Conservation (phyloP, 2,888 invertebrate genomes). For the Sphaerolaimus hirsutus region DNA sequence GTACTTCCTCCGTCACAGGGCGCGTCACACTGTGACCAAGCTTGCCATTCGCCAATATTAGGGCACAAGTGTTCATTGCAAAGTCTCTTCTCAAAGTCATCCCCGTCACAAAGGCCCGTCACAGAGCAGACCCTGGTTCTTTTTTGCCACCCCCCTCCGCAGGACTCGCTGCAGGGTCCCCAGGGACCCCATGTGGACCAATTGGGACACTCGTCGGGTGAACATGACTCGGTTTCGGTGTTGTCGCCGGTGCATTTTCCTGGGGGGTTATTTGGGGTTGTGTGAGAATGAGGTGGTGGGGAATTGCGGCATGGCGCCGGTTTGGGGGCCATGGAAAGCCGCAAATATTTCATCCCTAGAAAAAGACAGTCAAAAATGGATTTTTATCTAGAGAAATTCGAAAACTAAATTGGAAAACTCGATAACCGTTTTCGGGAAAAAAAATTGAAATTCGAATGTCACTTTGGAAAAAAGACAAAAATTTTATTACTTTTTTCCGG, state of each 20-base stretch:
- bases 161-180: neutral
- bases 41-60: neutral
- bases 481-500: too few species aligned
- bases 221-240: neutral
- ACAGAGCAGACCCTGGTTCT: neutral
- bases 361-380: too few species aligned
- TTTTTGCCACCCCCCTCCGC: neutral
- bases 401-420: too few species aligned
- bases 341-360: too few species aligned
- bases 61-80: slow-evolving; percentile 1
- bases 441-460: too few species aligned
- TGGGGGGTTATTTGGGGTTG: too few species aligned
- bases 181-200: neutral
- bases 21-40: neutral
- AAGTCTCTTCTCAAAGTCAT: neutral
- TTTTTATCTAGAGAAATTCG: too few species aligned
- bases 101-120: neutral
- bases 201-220: neutral
- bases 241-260: neutral
- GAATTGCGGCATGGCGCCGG: too few species aligned
- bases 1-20: neutral
- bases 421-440: too few species aligned
- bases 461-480: too few species aligned
- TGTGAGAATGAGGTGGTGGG: too few species aligned
- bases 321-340: too few species aligned